Conservation (phyloP, 2,888 invertebrate genomes). For the Dryococelus australis region DNA sequence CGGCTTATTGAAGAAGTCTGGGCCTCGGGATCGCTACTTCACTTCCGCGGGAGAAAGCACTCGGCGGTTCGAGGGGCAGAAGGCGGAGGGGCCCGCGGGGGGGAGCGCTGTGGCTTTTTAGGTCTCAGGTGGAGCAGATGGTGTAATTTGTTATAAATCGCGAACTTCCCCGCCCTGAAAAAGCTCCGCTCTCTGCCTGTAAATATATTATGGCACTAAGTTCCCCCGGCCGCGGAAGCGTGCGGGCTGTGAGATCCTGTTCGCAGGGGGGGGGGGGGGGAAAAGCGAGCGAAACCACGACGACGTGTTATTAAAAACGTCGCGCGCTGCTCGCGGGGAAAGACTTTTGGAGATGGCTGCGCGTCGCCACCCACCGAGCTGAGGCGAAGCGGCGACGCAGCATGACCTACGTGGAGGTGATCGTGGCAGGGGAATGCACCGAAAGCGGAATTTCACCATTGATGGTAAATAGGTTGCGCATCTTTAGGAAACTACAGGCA, state of each 20-base stretch:
- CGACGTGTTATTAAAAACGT: neutral
- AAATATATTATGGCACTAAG: conserved; percentile 9
- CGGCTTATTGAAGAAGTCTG: neutral
- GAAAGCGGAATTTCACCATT: too few species aligned
- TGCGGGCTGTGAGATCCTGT: neutral
- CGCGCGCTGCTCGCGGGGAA: neutral
- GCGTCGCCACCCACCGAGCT: too few species aligned
- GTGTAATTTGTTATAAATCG: conserved; percentile 45
- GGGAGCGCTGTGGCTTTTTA: conserved; percentile 21
- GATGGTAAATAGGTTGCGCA: too few species aligned
- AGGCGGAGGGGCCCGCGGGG: neutral
- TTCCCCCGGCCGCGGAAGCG: neutral
- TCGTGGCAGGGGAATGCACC: too few species aligned
- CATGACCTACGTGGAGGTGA: too few species aligned
- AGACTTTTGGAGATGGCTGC: neutral
- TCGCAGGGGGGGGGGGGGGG: too few species aligned
- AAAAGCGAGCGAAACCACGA: neutral
- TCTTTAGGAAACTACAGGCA: too few species aligned
- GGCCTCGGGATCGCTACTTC: neutral
- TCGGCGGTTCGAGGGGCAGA: too few species aligned
- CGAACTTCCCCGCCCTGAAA: conserved; percentile 43
- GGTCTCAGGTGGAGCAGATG: conserved; percentile 42
- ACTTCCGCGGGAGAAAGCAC: neutral
- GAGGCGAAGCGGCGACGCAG: too few species aligned
- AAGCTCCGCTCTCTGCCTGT: conserved; percentile 36